Conservation (phyloP, 2,113 vertebrate species). For the Toxotes chatareus region DNA sequence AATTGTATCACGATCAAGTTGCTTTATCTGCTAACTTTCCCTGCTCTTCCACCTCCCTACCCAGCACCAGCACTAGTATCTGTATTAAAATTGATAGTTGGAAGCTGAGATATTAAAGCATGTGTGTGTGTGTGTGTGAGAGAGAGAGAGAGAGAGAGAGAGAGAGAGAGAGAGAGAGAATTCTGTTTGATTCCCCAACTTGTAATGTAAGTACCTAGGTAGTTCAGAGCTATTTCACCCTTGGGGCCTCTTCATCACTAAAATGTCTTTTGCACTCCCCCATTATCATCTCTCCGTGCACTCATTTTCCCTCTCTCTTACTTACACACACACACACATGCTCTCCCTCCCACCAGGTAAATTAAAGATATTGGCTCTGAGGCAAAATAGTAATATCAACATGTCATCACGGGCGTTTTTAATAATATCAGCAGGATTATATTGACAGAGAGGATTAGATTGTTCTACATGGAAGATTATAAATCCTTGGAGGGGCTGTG, state of each 20-base stretch:
- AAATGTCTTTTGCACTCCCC: conserved; percentile 66
- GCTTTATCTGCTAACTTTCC: conserved; percentile 19
- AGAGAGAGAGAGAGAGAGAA: no score
- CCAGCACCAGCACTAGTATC: neutral
- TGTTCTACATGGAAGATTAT: conserved; percentile 70
- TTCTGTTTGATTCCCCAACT: conserved; percentile 61
- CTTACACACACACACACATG: conserved; percentile 15
- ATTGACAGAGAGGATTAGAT: conserved; percentile 73
- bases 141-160: no score
- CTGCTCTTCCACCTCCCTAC: neutral
- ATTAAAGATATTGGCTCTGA: conserved; percentile 73
- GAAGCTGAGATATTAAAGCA: conserved; percentile 26
- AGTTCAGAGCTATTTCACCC: conserved; percentile 65
- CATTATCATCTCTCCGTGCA: conserved; percentile 41
- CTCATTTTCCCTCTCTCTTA: conserved; percentile 45
- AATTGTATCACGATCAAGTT: conserved; percentile 9
- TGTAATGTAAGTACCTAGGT: conserved; percentile 69
- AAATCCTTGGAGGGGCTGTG: conserved; percentile 52
- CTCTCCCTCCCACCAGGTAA: conserved; percentile 65
- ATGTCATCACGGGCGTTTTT: conserved; percentile 70
- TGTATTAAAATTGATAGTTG: conserved; percentile 47
- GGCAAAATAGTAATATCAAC: conserved; percentile 68
- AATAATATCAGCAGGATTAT: conserved; percentile 76
- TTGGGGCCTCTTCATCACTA: conserved; percentile 68
- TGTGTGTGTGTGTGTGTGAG: neutral